These are phyloP conservation scores for Siderastrea siderea DNA, from an alignment of 92 coral and sea anemone species.

Conservation along the genomic window DNA sequence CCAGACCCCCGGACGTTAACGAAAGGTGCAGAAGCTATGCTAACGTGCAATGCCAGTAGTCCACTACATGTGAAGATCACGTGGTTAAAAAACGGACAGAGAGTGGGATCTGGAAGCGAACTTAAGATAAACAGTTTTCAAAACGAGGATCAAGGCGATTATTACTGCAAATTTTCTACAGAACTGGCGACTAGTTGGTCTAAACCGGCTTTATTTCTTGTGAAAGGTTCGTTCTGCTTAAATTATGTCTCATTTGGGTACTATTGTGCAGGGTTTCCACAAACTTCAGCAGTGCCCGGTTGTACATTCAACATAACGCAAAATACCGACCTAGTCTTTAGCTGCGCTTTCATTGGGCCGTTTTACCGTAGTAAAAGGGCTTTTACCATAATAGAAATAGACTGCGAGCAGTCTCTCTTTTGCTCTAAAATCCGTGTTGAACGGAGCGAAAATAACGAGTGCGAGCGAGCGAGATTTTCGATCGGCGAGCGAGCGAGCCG, in stretches of 20 bases:
- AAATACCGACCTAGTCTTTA: too few species aligned
- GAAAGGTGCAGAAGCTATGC: conserved; percentile 32
- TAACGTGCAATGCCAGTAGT: conserved; percentile 65
- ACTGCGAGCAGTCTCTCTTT: too few species aligned
- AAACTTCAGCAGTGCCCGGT: too few species aligned
- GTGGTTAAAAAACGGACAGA: conserved; percentile 74
- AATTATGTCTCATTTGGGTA: neutral
- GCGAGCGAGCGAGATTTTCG: too few species aligned
- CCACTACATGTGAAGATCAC: conserved; percentile 47
- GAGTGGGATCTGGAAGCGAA: conserved; percentile 1
- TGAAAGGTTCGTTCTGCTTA: conserved; percentile 45
- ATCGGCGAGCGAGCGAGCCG: too few species aligned
- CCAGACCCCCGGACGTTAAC: conserved; percentile 46
- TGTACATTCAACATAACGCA: too few species aligned
- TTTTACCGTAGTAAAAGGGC: too few species aligned
- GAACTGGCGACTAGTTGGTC: conserved; percentile 27
- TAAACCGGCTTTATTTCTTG: conserved; percentile 45
- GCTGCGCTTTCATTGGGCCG: too few species aligned
- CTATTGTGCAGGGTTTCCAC: too few species aligned
- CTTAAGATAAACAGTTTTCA: conserved; percentile 8
- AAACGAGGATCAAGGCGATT: conserved; percentile 60
- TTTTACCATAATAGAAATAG: too few species aligned
- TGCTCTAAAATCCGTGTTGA: too few species aligned
- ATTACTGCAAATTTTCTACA: conserved; percentile 67
- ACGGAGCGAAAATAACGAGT: too few species aligned